Evolutionary conservation across 2,888 invertebrate species (phyloP), one percentile per base, ranked within the genome.

Genomic region (Polyommatus icarus): DNA sequence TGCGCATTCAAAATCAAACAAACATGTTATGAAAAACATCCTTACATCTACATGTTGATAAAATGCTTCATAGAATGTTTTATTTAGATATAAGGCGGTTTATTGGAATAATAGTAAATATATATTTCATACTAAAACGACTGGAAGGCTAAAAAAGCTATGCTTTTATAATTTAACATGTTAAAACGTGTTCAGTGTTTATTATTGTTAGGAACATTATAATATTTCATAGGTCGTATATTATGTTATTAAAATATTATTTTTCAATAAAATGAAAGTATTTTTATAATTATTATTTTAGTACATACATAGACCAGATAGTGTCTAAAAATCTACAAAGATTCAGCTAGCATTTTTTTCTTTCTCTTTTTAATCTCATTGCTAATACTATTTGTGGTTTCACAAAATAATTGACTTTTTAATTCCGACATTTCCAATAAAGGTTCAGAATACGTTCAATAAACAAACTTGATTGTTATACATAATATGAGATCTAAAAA

Each of bases 141-240:
- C 24, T 67, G 29, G 29, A 67, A 67, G 61, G 67, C 67, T 67
- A 67, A 32, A 29, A 61, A 67, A 67, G 67, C 67, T 67, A 32
- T 10, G 67, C 67, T 67, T 67, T 67, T 18, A 18, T 32, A 15
- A 18, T 67, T 29, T 67, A 67, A 32, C 15, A 67, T 67, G 29
- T 20, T 67, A 15, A 32, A 67, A 32, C 18, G n/a, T n/a, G n/a
- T 15, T 67, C 32, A 67, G 1, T 5, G 15, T 15, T 50, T 15
- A 50, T 3, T 15, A 29, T 67, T 4, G 67, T 67, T 67, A 67
- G 67, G 67, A 67, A 67, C 67, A 32, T 67, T 32, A 67, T 29
- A 10, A 67, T 67, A 67, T 67, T 29, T 15, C 5, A 67, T 67
- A 67, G 29, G 6, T 15, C 10, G 12, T 61, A 24, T 20, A n/a